Percentiles rank a stretch among this genome's conserved stretches.
Conservation (phyloP, 1,140 invertebrate species). For the Ylistrum balloti region DNA sequence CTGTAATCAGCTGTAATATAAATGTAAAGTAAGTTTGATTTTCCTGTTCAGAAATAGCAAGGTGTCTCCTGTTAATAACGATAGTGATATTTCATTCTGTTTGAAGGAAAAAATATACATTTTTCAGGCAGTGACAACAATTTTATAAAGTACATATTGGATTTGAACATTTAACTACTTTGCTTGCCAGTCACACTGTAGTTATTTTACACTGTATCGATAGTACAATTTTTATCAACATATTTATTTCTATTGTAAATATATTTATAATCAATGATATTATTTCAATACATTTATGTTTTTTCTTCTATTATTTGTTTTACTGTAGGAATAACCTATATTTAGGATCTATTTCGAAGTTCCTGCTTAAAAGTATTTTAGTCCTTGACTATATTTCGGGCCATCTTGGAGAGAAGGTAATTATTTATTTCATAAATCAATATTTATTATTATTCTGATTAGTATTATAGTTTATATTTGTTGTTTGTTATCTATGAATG, state of each 20-base stretch:
- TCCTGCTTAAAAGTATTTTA: conserved; percentile 20
- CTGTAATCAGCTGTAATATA: too few species aligned
- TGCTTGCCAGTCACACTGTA: too few species aligned
- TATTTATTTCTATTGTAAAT: neutral
- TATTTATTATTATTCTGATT: neutral
- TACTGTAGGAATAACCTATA: conserved; percentile 27
- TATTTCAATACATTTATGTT: neutral
- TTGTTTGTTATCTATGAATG: neutral
- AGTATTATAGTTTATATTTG: neutral
- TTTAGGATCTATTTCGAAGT: conserved; percentile 35
- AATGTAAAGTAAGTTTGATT: too few species aligned
- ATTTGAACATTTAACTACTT: too few species aligned
- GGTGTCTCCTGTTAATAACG: too few species aligned
- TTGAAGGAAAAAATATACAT: too few species aligned
- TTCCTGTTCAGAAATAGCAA: too few species aligned
- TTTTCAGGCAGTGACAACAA: too few species aligned
- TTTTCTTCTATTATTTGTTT: conserved; percentile 36
- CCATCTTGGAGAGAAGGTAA: conserved; percentile 38
- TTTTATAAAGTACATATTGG: too few species aligned
- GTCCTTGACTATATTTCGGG: conserved; percentile 26
- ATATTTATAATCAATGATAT: neutral
- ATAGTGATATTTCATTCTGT: too few species aligned
- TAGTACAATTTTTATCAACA: neutral
- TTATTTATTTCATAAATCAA: neutral
- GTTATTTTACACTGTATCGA: neutral